Evolutionary conservation across 2,797 vertebrate species (phyloP), one percentile per base, ranked within the genome.

Genomic region (Columba guinea): DNA sequence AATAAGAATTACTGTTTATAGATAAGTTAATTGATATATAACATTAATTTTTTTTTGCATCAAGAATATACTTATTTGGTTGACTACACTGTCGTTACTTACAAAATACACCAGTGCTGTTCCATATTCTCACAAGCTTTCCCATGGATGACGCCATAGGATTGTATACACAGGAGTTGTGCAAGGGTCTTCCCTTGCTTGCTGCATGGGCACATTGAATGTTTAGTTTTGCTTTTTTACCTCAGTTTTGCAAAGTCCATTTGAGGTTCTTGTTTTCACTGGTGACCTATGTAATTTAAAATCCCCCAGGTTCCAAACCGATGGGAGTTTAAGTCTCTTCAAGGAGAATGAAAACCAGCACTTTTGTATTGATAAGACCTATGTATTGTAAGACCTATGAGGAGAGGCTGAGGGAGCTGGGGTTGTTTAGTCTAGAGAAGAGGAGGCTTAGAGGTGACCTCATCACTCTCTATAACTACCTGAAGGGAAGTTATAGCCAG

Each of bases 211-310:
- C 44, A 77, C 14, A 6, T 9, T 75, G 52, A 37, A 22, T 51
- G 26, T 84, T 79, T 69, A 79, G 37, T 59, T 90, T 79, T 93
- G 70, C n/a, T 79, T 89, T 89, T 79, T 89, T 89, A 70, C 37
- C 14, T 68, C 35, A 13, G 6, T 70, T 84, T 79, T 79, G 19
- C 60, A 37, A 87, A 82, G 28, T 68, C 59, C 17, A 5, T 79
- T 80, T 82, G 46, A 93, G 26, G 52, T 34, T 70, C 78, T 94
- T 68, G 28, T 41, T 92, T 85, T 81, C 34, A 32, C 59, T 82
- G 39, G 6, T 64, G 64, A 80, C 30, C 7, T n/a, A 9, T 27
- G 30, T 82, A 69, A 59, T 94, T 60, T 39, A 22, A 91, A 80
- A 79, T 77, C 27, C 41, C 30, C 37, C 44, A 26, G 52, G 44